Conservation (phyloP, 2,797 vertebrate genomes). For the Galagoides demidoff region DNA sequence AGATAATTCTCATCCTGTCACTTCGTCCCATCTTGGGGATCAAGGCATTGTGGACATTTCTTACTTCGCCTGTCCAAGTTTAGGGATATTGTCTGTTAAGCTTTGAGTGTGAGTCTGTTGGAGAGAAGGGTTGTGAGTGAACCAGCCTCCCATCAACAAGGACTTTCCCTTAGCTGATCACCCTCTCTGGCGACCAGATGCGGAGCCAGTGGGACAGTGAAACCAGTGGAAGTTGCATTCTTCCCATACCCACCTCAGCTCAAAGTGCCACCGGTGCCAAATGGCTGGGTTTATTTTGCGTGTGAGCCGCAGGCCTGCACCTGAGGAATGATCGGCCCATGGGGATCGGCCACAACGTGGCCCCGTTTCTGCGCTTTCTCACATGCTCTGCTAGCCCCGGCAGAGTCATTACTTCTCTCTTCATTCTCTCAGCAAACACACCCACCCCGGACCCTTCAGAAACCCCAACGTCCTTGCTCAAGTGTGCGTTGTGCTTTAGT, state of each 20-base stretch:
- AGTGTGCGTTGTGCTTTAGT: accelerated
- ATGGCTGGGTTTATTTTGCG: neutral
- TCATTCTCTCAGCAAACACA: accelerated
- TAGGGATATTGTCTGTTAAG: neutral
- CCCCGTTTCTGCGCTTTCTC: neutral
- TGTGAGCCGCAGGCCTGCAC: accelerated
- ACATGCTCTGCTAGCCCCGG: neutral
- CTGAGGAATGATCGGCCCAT: accelerated
- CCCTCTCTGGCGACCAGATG: neutral
- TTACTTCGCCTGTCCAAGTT: neutral
- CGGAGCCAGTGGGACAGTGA: neutral
- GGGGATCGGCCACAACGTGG: accelerated
- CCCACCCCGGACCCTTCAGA: neutral
- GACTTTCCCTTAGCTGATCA: neutral
- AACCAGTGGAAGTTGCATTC: neutral
- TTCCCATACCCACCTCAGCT: neutral
- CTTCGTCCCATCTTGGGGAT: neutral
- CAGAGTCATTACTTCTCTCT: neutral
- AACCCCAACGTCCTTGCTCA: neutral
- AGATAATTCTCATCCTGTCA: too few species aligned
- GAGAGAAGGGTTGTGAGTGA: neutral
- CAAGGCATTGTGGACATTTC: neutral
- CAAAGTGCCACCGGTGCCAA: neutral
- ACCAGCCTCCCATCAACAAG: neutral
- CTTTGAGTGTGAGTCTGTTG: neutral